Evolutionary conservation across 2,888 invertebrate species (phyloP).

Genomic region (Aethes cnicana): DNA sequence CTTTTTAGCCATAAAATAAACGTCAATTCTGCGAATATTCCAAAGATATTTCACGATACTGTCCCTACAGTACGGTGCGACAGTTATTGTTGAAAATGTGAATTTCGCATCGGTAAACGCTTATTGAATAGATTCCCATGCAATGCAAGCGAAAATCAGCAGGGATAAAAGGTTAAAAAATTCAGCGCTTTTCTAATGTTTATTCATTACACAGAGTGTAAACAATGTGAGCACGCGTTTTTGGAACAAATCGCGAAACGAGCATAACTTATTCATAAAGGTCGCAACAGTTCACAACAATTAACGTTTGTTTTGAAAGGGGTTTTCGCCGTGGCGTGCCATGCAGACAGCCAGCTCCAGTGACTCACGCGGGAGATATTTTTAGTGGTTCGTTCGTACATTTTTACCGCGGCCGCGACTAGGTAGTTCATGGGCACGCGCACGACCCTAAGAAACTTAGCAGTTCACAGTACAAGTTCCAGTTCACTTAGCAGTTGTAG

Average conservation of each 20-base stretch:
- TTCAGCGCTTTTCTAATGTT: background rate
- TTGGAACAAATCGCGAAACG: slow-evolving; percentile 9
- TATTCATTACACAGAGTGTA: background rate
- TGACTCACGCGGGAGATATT: slow-evolving; percentile 53
- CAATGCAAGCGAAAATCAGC: background rate
- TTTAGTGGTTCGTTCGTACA: slow-evolving; percentile 51
- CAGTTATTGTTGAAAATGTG: background rate
- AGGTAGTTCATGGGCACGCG: slow-evolving; percentile 65
- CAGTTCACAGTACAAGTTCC: background rate
- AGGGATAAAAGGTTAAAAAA: background rate
- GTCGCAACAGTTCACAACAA: slow-evolving; percentile 24
- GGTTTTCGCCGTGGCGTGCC: slow-evolving; percentile 16
- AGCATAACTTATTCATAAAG: slow-evolving; percentile 28
- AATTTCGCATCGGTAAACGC: background rate
- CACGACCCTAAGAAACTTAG: slow-evolving; percentile 36
- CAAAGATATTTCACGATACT: slow-evolving; percentile 4
- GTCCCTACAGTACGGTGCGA: background rate
- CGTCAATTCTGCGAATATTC: slow-evolving; percentile 14
- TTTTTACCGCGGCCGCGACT: slow-evolving; percentile 51
- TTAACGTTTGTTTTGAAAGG: slow-evolving; percentile 29
- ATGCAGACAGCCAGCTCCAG: slow-evolving; percentile 32
- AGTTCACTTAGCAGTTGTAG: too few species aligned
- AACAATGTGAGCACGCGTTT: background rate
- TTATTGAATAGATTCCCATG: too few species aligned
- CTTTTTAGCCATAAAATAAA: slow-evolving; percentile 21